These are phyloP conservation scores for Tolypeutes matacus DNA, from an alignment of 2,797 vertebrate species.

Conservation along the genomic window DNA sequence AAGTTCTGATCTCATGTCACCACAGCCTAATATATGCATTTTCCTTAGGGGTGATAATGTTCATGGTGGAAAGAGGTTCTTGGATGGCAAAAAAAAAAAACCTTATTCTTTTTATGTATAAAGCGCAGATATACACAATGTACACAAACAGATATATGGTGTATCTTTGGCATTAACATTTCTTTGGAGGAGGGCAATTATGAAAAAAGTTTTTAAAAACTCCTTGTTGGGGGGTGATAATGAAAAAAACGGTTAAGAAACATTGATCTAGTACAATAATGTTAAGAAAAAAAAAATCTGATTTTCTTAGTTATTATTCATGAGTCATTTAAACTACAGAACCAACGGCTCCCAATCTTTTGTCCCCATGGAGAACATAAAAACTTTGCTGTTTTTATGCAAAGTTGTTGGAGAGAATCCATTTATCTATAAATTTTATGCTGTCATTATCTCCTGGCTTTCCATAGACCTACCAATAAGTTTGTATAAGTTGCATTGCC, in stretches of 20 bases:
- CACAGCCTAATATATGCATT: background rate
- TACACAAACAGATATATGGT: background rate
- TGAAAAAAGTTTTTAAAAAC: background rate
- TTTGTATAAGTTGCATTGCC: background rate
- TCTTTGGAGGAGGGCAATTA: background rate
- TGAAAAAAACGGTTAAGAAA: background rate
- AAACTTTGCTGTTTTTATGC: too few relatives aligned
- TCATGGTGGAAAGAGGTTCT: background rate
- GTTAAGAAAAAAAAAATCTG: background rate
- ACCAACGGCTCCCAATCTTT: background rate
- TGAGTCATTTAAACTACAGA: slow-evolving; percentile 2
- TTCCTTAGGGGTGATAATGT: background rate
- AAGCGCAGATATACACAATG: background rate
- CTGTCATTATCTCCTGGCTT: background rate
- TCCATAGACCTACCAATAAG: background rate
- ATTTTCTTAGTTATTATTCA: slow-evolving; percentile 26
- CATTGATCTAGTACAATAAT: background rate
- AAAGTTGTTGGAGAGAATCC: background rate
- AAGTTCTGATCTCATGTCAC: slow-evolving; percentile 2
- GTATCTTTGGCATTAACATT: background rate
- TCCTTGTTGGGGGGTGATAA: background rate
- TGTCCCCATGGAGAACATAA: background rate
- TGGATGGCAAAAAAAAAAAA: background rate
- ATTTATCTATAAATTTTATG: slow-evolving; percentile 1
- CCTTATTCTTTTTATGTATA: background rate